Evolutionary conservation across 35 echinoderm and acorn worm species (phyloP).

Genomic region (Hemicentrotus pulcherrimus): DNA sequence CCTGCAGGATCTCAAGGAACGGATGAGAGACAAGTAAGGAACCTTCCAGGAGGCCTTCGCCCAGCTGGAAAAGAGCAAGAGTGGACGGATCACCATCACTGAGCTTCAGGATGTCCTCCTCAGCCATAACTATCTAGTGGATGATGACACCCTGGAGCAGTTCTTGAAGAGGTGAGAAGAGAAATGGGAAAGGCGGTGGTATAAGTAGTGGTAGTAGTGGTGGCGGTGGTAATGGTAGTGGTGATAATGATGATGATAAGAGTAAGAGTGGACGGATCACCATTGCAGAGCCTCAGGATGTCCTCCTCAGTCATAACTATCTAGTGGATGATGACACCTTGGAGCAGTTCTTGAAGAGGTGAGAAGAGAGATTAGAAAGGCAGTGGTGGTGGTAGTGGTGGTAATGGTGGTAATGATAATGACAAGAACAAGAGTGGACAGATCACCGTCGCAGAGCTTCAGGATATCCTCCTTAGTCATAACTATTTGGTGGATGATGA

Average conservation of each 20-base stretch:
- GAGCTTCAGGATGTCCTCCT: conserved; percentile 87
- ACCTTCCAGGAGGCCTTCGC: conserved; percentile 95
- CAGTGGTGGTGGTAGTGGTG: neutral
- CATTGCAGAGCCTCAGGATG: conserved; percentile 80
- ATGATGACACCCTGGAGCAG: conserved; percentile 79
- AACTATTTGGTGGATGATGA: conserved; percentile 94
- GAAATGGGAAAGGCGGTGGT: neutral
- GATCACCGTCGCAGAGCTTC: conserved; percentile 79
- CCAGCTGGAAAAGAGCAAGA: conserved; percentile 72
- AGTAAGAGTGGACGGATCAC: conserved; percentile 76
- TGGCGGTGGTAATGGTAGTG: neutral
- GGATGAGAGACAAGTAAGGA: conserved; percentile 82
- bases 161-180: conserved; percentile 73
- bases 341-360: conserved; percentile 73
- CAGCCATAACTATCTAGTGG: conserved; percentile 91
- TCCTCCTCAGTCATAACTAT: conserved; percentile 88
- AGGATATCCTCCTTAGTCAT: conserved; percentile 83
- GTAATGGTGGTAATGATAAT: neutral
- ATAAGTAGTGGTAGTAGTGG: neutral
- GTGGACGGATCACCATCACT: conserved; percentile 69
- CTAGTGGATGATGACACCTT: conserved; percentile 93
- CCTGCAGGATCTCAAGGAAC: conserved; percentile 83
- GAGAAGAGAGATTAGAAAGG: neutral
- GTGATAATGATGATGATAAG: conserved; percentile 45
- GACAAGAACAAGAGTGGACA: conserved; percentile 77